These are phyloP conservation scores for Hecatera dysodea DNA, from an alignment of 2,888 invertebrate species.

Conservation along the genomic window DNA sequence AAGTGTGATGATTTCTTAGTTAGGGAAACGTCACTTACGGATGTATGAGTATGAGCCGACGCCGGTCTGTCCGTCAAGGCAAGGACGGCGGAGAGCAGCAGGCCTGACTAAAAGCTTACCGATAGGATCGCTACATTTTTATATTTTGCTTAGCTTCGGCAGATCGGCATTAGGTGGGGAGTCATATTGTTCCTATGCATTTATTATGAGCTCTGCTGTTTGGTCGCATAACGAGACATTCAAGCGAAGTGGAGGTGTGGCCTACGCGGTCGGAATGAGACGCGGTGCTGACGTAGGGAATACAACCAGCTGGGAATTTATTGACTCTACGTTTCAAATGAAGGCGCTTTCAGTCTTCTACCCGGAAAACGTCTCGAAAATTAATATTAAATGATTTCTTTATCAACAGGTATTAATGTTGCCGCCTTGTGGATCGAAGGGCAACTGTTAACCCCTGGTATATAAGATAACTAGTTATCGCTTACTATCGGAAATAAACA, in stretches of 20 bases:
- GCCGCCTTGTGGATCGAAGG: neutral
- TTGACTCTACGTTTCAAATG: neutral
- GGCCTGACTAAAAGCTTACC: conserved; percentile 60
- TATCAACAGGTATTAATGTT: neutral
- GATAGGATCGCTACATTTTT: conserved; percentile 52
- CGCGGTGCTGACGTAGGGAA: conserved; percentile 31
- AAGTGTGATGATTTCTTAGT: conserved; percentile 31
- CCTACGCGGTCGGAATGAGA: conserved; percentile 11
- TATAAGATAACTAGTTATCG: neutral
- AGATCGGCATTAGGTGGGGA: conserved; percentile 54
- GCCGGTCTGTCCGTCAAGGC: conserved; percentile 53
- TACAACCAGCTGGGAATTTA: conserved; percentile 19
- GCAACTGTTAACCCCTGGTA: neutral
- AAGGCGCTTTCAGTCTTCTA: neutral
- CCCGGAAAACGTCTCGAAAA: neutral
- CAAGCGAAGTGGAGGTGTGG: conserved; percentile 43
- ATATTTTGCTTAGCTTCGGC: conserved; percentile 50
- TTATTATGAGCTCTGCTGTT: conserved; percentile 52
- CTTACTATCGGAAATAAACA: neutral
- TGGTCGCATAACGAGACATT: conserved; percentile 31
- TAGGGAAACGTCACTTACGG: conserved; percentile 38
- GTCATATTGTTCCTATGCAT: conserved; percentile 54
- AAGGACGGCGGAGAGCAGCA: conserved; percentile 58
- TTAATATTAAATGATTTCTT: neutral
- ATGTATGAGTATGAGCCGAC: conserved; percentile 51